These are phyloP conservation scores for Lithobates pipiens DNA, from an alignment of 2,797 vertebrate species.

Conservation along the genomic window DNA sequence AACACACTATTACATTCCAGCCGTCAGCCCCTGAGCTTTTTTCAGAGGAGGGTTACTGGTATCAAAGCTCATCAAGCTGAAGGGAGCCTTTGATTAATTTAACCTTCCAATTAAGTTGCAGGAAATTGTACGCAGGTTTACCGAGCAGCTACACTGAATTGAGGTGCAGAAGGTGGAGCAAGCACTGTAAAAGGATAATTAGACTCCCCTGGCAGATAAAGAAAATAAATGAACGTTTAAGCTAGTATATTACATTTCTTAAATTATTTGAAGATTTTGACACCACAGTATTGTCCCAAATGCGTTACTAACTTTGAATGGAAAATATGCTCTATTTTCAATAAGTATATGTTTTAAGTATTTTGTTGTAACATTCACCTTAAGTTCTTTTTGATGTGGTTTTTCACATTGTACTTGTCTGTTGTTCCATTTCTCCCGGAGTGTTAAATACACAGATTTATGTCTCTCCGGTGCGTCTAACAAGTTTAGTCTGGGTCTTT, in stretches of 20 bases:
- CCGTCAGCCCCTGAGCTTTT: slow-evolving; percentile 30
- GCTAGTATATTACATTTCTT: not conserved
- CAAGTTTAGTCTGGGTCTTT: too few species aligned
- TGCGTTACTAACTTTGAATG: not conserved
- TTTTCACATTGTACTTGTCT: too few species aligned
- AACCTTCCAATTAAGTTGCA: slow-evolving; percentile 37
- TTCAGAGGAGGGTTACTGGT: slow-evolving; percentile 22
- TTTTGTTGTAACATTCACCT: too few species aligned
- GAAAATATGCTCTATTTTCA: too few species aligned
- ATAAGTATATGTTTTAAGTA: too few species aligned
- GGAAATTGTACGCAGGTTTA: slow-evolving; percentile 46
- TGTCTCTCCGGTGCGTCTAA: too few species aligned
- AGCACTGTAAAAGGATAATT: slow-evolving; percentile 31
- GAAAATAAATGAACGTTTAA: not conserved
- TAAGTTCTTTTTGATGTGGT: too few species aligned
- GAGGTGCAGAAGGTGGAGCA: slow-evolving; percentile 26
- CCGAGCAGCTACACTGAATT: slow-evolving; percentile 22
- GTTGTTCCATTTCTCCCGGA: too few species aligned
- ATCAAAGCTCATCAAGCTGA: slow-evolving; percentile 46
- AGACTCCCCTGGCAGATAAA: slow-evolving; percentile 4
- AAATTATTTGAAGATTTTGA: not conserved
- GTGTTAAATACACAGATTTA: too few species aligned
- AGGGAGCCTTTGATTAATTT: slow-evolving; percentile 44
- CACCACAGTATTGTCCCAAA: not conserved
- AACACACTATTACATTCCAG: slow-evolving; percentile 43